Base-by-base conservation (phyloP, 2,113 vertebrate species). In the Pseudois nayaur region DNA sequence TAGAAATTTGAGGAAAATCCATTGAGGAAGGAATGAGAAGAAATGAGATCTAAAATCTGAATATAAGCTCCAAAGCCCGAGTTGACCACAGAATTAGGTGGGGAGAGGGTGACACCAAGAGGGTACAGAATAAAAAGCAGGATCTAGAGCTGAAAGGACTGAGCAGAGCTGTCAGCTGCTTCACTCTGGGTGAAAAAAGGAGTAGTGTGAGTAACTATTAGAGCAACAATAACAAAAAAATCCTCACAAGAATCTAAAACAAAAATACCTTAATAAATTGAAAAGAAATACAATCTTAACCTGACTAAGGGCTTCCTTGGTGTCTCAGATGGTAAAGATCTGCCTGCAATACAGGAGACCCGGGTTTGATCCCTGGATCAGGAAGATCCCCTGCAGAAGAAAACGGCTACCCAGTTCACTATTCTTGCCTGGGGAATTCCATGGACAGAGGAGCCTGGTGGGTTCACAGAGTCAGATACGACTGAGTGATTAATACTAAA, bases 261-360 rank as follows among this genome's bases (percentile, higher is more conserved):
- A 95, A 81, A 82, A 76, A n/a, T 52, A 95, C 6, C 91, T 81
- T 85, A 94, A 79, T 76, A 11, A 92, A 76, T 78, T 67, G 78
- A 78, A 95, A 43, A 48, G 48, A 85, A 96, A 85, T 74, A 55
- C 2, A 40, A 17, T 81, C 36, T 88, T 89, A 88, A 74, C 67
- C 67, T 62, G 59, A 31, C 59, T 74, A 74, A 40, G 67, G 36
- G 36, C 2, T 74, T 40, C 67, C 36, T 25, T 40, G 67, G n/a
- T 25, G 67, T 74, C 67, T 74, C 19, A 40, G 36, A 74, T 25
- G 36, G 36, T 25, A 40, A 74, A 40, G 36, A 40, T 74, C 67
- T 74, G 36, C 19, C 67, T 74, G 67, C n/a, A 23, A 23, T 74
- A 36, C 10, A 74, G 67, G 5, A 74, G 36, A 40, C 10, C 19